These are phyloP conservation scores for Dipodomys spectabilis DNA, from an alignment of 2,113 vertebrate genomes.

Conservation along the genomic window DNA sequence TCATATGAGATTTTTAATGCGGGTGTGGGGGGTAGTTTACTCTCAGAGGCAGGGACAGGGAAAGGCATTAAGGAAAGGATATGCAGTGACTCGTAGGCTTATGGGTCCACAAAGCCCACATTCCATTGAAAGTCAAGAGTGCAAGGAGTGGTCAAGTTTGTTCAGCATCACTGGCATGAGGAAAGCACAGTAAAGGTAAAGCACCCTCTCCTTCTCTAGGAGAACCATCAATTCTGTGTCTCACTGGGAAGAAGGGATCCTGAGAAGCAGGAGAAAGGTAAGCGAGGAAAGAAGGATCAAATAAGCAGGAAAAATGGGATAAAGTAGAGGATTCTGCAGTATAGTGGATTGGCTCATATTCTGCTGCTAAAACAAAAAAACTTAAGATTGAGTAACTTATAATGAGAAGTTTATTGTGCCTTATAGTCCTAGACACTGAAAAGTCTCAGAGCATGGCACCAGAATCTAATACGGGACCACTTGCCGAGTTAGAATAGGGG, in stretches of 20 bases:
- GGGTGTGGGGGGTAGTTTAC: background rate
- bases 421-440: background rate
- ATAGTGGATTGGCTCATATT: background rate
- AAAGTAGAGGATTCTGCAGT: background rate
- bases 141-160: background rate
- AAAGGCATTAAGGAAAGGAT: accelerated
- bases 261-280: background rate
- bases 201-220: background rate
- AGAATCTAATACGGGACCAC: background rate
- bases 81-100: background rate
- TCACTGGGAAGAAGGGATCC: background rate
- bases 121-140: background rate
- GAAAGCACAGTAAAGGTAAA: background rate
- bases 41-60: background rate
- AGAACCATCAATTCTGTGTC: background rate
- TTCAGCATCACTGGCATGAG: background rate
- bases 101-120: accelerated
- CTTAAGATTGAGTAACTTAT: background rate
- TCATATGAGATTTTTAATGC: background rate
- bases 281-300: background rate
- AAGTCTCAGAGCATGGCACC: background rate
- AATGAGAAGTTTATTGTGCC: background rate
- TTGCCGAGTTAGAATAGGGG: no score
- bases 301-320: background rate
- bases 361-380: background rate